Conservation (phyloP, 2,113 vertebrate species). For the Antidorcas marsupialis region DNA sequence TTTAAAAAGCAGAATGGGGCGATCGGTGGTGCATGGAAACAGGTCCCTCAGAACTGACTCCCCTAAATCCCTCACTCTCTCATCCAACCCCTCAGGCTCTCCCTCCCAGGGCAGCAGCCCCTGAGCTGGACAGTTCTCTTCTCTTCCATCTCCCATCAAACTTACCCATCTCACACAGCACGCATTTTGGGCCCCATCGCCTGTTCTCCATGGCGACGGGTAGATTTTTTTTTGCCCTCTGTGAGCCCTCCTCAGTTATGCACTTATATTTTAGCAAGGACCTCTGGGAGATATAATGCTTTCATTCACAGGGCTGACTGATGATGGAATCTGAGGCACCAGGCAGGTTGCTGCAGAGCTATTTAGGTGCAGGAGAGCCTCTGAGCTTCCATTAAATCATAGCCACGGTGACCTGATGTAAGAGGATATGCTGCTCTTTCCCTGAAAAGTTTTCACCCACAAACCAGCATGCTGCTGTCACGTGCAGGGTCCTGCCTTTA, state of each 20-base stretch:
- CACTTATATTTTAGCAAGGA: neutral
- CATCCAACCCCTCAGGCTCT: neutral
- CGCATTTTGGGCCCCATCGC: neutral
- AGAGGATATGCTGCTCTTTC: neutral
- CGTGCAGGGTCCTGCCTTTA: neutral
- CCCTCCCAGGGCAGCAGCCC: neutral
- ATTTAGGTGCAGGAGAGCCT: neutral
- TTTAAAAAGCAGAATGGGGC: neutral
- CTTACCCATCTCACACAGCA: neutral
- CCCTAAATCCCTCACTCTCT: neutral
- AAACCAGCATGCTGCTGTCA: neutral
- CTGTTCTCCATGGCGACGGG: neutral
- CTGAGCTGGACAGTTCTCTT: neutral
- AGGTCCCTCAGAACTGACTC: neutral
- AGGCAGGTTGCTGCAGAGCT: slow-evolving; percentile 12
- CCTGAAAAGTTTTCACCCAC: neutral
- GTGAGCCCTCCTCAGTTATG: neutral
- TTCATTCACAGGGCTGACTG: neutral
- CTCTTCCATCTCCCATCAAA: neutral
- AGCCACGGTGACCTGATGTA: neutral
- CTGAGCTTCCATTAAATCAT: slow-evolving; percentile 5
- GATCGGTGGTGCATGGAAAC: accelerated
- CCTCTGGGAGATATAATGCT: slow-evolving; percentile 6
- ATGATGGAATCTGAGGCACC: neutral
- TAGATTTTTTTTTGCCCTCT: neutral